Base-by-base conservation (phyloP, 2,113 vertebrate species). In the Chionomys nivalis region DNA sequence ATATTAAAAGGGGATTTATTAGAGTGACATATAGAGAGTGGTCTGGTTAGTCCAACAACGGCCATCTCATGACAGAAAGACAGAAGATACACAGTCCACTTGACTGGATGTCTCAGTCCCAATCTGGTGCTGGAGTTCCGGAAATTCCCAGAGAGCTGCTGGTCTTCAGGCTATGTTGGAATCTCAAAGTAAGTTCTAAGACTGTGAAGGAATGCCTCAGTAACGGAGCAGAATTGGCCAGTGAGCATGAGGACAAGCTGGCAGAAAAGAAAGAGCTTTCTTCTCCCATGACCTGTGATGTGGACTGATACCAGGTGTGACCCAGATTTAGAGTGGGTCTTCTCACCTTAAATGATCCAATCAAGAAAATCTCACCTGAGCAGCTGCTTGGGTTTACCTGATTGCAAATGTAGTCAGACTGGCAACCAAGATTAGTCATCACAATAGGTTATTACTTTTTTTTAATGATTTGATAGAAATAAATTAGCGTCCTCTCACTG, bases 401-500 rank as follows among this genome's bases (percentile, higher is more conserved):
- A 31, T 31, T 65, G 14, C 26, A 85, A 63, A 65, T 65, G 14
- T 83, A 28, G 24, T 85, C 58, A 65, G 42, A n/a, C 6, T 63
- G 39, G 63, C 24, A 65, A 65, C 24, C 26, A 85, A 65, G 14
- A 85, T 85, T 44, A 65, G 14, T n/a, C 31, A 68, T 33, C 63
- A 75, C 36, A 52, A 86, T 17, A 96, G n/a, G 49, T n/a, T 68
- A 42, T 10, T 65, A 68, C 61, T 23, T 52, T 94, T 91, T 39
- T 73, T 72, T 61, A 42, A n/a, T 94, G 39, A 95, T 68, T 87
- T 87, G 7, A 31, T n/a, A 91, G 36, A 93, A 61, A 91, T 11
- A 61, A 91, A 93, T 91, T 86, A 87, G 79, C 79, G 31, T 39
- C 63, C 87, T 75, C 17, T 94, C 75, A 83, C 39, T 89, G 10